Percentiles rank a stretch among this genome's conserved stretches.
Evolutionary conservation across 2,113 vertebrate species (phyloP).

Genomic region (Pangasianodon hypophthalmus): DNA sequence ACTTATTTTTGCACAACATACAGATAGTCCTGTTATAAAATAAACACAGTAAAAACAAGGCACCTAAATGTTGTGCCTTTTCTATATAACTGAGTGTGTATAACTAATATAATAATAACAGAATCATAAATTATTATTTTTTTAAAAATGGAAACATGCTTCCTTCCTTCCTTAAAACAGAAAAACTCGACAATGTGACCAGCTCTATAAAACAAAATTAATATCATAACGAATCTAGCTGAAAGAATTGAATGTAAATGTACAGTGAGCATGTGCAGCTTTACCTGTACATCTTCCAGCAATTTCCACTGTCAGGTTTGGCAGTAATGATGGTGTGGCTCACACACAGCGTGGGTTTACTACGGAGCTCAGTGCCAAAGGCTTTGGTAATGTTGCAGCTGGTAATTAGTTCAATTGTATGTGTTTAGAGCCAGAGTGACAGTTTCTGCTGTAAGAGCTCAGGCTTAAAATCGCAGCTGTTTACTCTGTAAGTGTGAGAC

Average conservation of each 20-base stretch:
- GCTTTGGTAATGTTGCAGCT: background rate
- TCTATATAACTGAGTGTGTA: too few species aligned
- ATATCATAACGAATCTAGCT: background rate
- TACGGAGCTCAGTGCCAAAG: background rate
- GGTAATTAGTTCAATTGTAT: constrained; percentile 18
- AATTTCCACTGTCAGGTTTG: background rate
- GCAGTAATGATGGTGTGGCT: background rate
- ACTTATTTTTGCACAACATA: too few species aligned
- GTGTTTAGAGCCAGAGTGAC: background rate
- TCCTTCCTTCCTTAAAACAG: background rate
- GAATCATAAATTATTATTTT: too few species aligned
- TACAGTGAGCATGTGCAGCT: background rate
- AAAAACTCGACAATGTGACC: too few species aligned
- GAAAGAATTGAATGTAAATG: background rate
- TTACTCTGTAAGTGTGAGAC: background rate
- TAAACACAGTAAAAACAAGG: background rate
- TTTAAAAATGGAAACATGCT: background rate
- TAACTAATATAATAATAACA: too few species aligned
- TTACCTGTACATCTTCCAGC: background rate
- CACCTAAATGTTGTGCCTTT: background rate
- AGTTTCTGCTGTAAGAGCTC: constrained; percentile 1
- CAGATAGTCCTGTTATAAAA: too few species aligned
- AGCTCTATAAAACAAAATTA: background rate
- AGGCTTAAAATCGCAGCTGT: constrained; percentile 1
- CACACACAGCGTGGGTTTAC: constrained; percentile 19